Evolutionary conservation across 2,888 invertebrate species (phyloP), one percentile per base, ranked within the genome.

Genomic region (Epinotia nisella): DNA sequence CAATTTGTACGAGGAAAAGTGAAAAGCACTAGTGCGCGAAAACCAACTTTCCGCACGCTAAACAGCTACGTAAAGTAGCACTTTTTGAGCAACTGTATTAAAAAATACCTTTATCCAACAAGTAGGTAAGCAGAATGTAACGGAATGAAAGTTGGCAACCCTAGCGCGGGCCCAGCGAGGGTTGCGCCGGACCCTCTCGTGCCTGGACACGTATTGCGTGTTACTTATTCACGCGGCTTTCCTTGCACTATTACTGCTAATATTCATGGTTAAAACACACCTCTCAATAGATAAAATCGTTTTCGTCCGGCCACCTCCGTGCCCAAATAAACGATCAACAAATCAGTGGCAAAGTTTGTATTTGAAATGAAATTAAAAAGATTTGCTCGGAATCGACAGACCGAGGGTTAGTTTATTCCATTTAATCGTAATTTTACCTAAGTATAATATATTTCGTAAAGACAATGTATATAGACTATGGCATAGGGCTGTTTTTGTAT

Each of bases 191-290:
- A 68, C 73, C 69, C 73, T 73, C 49, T 49, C 68, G 41, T 17
- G 53, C 58, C 51, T 21, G 53, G 61, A 49, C 61, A 72, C 72
- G 67, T 66, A 71, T 68, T 68, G 72, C 72, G 72, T 72, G 72
- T 68, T 68, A 56, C 72, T 61, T 62, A 72, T 72, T 68, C 62
- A 72, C 67, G 72, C 67, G 56, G 67, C 72, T 67, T 68, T 72
- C 67, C 72, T 62, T 58, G 55, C 56, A 62, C 67, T 72, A 58
- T 64, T 58, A 65, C 70, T 35, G 45, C 19, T 62, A 45, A 67
- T 61, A 72, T 67, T 67, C 56, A 35, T 61, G 55, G 58, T 39
- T 66, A 11, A 41, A 56, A 10, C 24, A 65, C 53, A 21, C 55
- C 51, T 17, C 11, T n/a, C 39, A 21, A 21, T 21, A 29, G 15